A percentile compares a stretch with the other conserved stretches of the same genome.
Conservation (phyloP, 2,113 vertebrate genomes). For the Crotalus viridis region DNA sequence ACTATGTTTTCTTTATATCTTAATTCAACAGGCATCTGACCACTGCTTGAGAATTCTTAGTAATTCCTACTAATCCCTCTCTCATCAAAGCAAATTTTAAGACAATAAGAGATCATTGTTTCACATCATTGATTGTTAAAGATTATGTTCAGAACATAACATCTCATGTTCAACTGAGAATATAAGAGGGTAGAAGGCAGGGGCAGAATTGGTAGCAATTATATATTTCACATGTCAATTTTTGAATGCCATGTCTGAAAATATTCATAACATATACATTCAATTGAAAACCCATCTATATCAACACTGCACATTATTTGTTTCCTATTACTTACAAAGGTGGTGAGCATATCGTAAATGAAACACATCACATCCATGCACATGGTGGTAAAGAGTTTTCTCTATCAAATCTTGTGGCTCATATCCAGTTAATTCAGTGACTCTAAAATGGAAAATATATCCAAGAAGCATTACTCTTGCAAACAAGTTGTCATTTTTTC, state of each 20-base stretch:
- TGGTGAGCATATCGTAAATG: conserved; percentile 90
- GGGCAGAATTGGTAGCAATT: background rate
- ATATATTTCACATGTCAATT: background rate
- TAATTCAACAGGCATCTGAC: background rate
- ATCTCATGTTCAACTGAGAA: background rate
- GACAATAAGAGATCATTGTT: background rate
- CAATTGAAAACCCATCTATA: background rate
- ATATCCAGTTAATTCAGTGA: conserved; percentile 90
- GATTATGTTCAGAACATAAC: background rate
- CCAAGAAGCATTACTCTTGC: conserved; percentile 22
- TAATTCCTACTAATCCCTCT: background rate
- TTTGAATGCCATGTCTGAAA: background rate
- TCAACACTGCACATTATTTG: background rate
- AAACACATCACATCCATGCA: conserved; percentile 89
- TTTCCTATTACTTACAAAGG: conserved; percentile 77
- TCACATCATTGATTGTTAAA: background rate
- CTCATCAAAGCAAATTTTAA: background rate
- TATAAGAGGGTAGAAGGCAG: background rate
- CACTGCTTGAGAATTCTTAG: background rate
- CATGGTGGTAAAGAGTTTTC: conserved; percentile 93
- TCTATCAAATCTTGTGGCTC: conserved; percentile 95
- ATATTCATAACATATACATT: background rate
- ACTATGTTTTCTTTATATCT: background rate
- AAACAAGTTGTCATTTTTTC: background rate
- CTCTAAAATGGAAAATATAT: conserved; percentile 70